Base-by-base conservation (phyloP, 2,888 invertebrate genomes). In the Diarsia dahlii region DNA sequence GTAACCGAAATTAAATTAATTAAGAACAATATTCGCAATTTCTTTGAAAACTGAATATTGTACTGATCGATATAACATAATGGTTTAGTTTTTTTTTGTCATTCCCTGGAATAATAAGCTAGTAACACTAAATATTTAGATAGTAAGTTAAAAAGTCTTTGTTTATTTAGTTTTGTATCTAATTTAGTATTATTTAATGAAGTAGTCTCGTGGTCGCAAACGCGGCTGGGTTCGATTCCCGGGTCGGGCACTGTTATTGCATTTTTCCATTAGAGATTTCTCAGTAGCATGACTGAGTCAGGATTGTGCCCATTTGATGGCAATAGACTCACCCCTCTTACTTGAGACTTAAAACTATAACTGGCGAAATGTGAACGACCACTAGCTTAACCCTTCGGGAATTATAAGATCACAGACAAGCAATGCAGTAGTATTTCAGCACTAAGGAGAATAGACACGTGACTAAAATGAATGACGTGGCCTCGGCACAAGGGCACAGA, bases 1-100 rank as follows among this genome's bases (percentile, higher is more conserved):
- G 20, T 71, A 76, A 80, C 56, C 62, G 58, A 63, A 64, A 74
- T 50, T 62, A 56, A 73, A 69, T 80, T 71, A 71, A 78, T 71
- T 71, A 52, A 48, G 23, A 58, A 78, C 63, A 76, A 62, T 45
- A 65, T 71, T 78, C 34, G 20, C 6, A 34, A 23, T 78, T 48
- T 71, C 64, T 56, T 8, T 34, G 71, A 28, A 78, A 71, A 4
- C 46, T 65, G 23, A 60, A 20, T 64, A 58, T 20, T 5, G 9
- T 34, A 18, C 28, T 34, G 58, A 34, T 34, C 18, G 3, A 18
- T 63, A 69, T 23, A 75, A 28, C 39, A 8, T n/a, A 15, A 52
- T 45, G 34, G 52, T 54, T 23, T 34, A 45, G 28, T 50, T 76
- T 18, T 18, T 12, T 1, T 15, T 65, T 9, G 39, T n/a, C 23